These are phyloP conservation scores for Plectrocnemia conspersa DNA, from an alignment of 1,140 invertebrate genomes.

Conservation along the genomic window DNA sequence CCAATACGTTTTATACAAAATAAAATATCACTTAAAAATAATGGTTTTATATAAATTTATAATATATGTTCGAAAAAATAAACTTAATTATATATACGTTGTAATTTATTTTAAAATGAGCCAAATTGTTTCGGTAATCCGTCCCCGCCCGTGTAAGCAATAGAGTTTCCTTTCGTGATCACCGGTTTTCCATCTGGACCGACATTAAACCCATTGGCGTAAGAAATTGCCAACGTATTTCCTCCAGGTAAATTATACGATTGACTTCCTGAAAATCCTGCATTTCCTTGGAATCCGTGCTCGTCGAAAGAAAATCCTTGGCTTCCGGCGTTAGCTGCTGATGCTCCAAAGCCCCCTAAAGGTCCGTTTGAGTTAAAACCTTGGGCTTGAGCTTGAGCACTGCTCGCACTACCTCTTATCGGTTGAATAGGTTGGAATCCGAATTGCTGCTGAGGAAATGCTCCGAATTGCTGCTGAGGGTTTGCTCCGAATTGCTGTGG, in stretches of 20 bases:
- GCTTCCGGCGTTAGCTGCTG: conserved; percentile 41
- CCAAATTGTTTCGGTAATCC: conserved; percentile 21
- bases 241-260: conserved; percentile 42
- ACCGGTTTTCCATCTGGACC: conserved; percentile 39
- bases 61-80: too few species aligned
- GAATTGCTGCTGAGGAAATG: conserved; percentile 12
- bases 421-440: conserved; percentile 24
- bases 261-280: conserved; percentile 40
- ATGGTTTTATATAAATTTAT: too few species aligned
- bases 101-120: too few species aligned
- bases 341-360: conserved; percentile 40
- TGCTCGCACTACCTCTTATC: conserved; percentile 21
- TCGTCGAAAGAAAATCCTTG: conserved; percentile 39
- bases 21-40: too few species aligned
- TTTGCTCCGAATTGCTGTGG: conserved; percentile 5
- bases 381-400: conserved; percentile 29
- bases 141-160: conserved; percentile 29
- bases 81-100: too few species aligned
- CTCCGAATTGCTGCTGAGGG: conserved; percentile 13
- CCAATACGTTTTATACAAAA: too few species aligned
- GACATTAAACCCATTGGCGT: conserved; percentile 42
- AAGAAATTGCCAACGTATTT: conserved; percentile 41
- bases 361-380: conserved; percentile 27
- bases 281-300: conserved; percentile 39
- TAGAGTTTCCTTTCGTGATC: conserved; percentile 37